A percentile compares a stretch with the other conserved stretches of the same genome.
Conservation (phyloP, 2,888 invertebrate species). For the Anoplius nigerrimus region DNA sequence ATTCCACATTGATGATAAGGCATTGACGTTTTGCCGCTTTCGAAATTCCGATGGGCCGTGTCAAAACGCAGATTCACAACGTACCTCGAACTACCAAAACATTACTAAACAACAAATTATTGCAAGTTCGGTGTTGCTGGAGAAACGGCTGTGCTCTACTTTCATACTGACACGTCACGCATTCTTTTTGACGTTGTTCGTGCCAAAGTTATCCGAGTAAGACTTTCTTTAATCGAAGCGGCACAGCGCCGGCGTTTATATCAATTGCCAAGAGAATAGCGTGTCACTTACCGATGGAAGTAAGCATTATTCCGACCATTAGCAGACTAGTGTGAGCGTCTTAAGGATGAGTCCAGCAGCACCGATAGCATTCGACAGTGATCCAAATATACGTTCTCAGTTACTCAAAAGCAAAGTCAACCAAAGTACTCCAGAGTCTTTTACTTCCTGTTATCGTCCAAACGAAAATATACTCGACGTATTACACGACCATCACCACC, state of each 20-base stretch:
- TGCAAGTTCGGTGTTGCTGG: constrained; percentile 48
- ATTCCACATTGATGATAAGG: too few relatives aligned
- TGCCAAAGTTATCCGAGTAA: too few relatives aligned
- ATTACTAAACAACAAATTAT: constrained; percentile 57
- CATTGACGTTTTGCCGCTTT: too few relatives aligned
- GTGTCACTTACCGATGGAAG: too few relatives aligned
- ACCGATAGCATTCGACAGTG: constrained; percentile 37
- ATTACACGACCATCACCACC: constrained; percentile 72
- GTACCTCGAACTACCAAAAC: constrained; percentile 61
- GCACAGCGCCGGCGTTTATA: too few relatives aligned
- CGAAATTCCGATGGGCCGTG: constrained; percentile 34
- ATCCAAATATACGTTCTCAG: constrained; percentile 46
- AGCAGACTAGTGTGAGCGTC: not conserved
- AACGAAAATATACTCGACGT: constrained; percentile 54
- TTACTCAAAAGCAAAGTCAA: constrained; percentile 48
- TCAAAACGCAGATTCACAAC: constrained; percentile 46
- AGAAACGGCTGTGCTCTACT: not conserved
- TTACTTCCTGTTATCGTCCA: constrained; percentile 46
- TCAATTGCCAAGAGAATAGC: too few relatives aligned
- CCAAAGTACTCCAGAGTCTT: constrained; percentile 29
- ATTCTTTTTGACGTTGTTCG: too few relatives aligned
- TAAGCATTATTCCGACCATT: not conserved
- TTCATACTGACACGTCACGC: too few relatives aligned
- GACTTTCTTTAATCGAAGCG: too few relatives aligned
- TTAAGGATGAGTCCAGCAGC: constrained; percentile 19